A percentile compares a stretch with the other conserved stretches of the same genome.
These are phyloP conservation scores for Nycticebus coucang DNA, from an alignment of 2,113 vertebrate species.

Conservation along the genomic window DNA sequence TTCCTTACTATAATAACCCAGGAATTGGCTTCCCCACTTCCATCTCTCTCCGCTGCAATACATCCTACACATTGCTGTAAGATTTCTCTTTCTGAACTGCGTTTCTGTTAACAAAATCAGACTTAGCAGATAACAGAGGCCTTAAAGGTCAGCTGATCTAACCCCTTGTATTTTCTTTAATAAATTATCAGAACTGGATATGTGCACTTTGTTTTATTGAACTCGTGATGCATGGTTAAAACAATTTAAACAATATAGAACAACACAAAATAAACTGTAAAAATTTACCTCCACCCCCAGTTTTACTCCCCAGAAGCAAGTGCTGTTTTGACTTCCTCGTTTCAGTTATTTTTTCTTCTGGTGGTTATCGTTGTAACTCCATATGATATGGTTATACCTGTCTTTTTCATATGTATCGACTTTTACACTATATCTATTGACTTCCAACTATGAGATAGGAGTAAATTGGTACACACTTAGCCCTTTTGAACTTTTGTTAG, in stretches of 20 bases:
- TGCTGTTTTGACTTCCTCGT: background rate
- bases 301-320: background rate
- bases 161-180: too few species aligned
- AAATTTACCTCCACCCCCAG: background rate
- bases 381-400: background rate
- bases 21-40: conserved; percentile 56
- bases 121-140: background rate
- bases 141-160: background rate
- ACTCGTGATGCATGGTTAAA: background rate
- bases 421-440: background rate
- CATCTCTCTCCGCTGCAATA: background rate
- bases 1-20: conserved; percentile 21
- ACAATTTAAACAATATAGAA: background rate
- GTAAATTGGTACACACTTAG: background rate
- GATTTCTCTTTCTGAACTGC: background rate
- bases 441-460: background rate
- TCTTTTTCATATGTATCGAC: background rate
- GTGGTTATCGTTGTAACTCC: background rate
- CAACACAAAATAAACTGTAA: background rate
- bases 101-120: background rate
- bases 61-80: background rate
- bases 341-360: background rate
- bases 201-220: background rate
- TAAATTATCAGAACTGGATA: too few species aligned
- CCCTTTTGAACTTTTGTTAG: background rate